Evolutionary conservation across 2,113 vertebrate species (phyloP).

Genomic region (Opisthocomus hoazin): DNA sequence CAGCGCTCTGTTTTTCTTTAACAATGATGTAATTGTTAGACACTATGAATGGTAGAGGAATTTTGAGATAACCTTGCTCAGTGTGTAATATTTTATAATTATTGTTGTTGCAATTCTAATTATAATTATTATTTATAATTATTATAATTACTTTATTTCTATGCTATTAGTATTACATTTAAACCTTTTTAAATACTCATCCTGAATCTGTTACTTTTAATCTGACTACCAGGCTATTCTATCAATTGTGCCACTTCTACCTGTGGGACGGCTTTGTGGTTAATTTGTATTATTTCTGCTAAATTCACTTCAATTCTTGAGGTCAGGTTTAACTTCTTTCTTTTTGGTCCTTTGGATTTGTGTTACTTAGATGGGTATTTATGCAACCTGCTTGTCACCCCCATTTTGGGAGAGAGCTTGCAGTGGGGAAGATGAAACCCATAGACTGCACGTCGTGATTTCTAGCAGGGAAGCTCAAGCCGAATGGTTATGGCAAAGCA

Average conservation of each 20-base stretch:
- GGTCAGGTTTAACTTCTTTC: not conserved
- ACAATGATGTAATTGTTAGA: no score
- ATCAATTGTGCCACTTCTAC: not conserved
- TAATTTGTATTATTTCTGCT: not conserved
- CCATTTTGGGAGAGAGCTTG: not conserved
- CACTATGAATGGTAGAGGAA: not conserved
- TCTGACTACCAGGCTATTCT: not conserved
- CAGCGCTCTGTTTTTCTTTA: not conserved
- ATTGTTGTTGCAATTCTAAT: not conserved
- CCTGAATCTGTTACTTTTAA: not conserved
- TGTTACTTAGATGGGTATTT: no score
- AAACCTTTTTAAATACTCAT: not conserved
- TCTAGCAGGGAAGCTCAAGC: no score
- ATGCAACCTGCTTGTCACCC: no score
- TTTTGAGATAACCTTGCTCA: not conserved
- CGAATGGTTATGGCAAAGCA: not conserved
- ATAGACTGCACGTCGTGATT: not conserved
- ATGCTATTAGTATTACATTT: not conserved
- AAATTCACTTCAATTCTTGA: not conserved
- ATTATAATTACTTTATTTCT: not conserved
- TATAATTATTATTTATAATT: not conserved
- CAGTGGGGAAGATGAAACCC: no score
- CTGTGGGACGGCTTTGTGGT: not conserved
- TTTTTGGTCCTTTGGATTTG: not conserved
- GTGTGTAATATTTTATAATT: not conserved